Evolutionary conservation across 2,113 vertebrate genomes (phyloP), one percentile per base, ranked within the genome.

Genomic region (Numida meleagris): DNA sequence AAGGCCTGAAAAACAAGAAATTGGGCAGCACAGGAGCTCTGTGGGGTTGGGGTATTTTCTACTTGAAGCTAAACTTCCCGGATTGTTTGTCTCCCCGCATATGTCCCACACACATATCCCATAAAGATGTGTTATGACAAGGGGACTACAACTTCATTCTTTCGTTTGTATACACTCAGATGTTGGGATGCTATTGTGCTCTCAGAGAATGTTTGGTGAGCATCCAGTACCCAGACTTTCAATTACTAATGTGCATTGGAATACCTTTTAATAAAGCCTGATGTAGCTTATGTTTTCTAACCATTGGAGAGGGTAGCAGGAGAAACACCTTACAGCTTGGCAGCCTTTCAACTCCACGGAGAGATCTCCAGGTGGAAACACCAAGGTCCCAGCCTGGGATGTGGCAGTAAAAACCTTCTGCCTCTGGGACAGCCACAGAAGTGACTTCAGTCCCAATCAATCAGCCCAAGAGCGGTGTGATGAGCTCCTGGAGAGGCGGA

Each of bases 101-200:
- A n/a, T n/a, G n/a, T n/a, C n/a, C n/a, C n/a, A n/a, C n/a, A n/a
- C n/a, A 17, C 3, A 61, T 9, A 90, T 55, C 81, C 86, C 78
- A 85, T 25, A 70, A 89, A 62, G 77, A 48, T 2, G 1, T 73
- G 73, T 90, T 93, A 89, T 82, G 86, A 92, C 83, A 90, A 82
- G 55, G 86, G 53, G 86, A 92, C 93, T 95, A 94, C 40, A 82
- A 79, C 74, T 78, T 82, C 17, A 90, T 76, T 71, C 86, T 94
- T 93, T 70, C 84, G 88, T 93, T 93, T 88, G 92, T 93, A 91
- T 90, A 96, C 77, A 91, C 87, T 87, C 62, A 17, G 66, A 95
- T 89, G 84, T 46, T 2, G 2, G 74, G 82, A 55, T 12, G 4
- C 66, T 12, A 45, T 72, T 92, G 83, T 96, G 86, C 58, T 92